phyloP scores from a whole-genome alignment of 1,140 invertebrate genomes.

The Babylonia areolata region DNA sequence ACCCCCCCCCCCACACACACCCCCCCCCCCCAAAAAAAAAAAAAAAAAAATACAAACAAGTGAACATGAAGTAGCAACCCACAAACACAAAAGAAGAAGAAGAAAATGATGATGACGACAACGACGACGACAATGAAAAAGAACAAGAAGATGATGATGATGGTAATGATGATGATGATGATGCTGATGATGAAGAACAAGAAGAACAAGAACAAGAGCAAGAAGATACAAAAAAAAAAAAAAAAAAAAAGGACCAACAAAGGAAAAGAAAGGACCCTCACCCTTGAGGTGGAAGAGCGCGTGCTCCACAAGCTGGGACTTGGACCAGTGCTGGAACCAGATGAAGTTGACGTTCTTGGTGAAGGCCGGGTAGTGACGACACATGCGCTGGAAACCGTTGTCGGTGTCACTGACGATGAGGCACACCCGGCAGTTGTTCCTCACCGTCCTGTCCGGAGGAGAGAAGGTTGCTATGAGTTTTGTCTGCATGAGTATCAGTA shows the following conservation, averaged over 20 bases:
- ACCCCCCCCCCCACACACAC: no score
- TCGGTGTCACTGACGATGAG: constrained; percentile 67
- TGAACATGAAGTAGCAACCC: no score
- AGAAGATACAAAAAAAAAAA: neutral
- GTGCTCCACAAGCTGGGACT: constrained; percentile 71
- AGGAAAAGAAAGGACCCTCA: constrained; percentile 30
- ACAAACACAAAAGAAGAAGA: no score
- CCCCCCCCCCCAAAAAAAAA: no score
- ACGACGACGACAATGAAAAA: no score
- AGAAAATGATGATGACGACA: no score
- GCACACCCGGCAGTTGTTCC: constrained; percentile 73
- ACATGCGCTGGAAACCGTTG: constrained; percentile 70
- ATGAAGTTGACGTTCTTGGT: constrained; percentile 74
- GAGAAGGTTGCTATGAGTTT: constrained; percentile 7
- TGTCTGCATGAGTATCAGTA: no score
- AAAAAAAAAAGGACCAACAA: neutral
- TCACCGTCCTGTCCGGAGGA: constrained; percentile 73
- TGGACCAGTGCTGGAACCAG: constrained; percentile 75
- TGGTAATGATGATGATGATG: no score
- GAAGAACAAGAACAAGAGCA: neutral
- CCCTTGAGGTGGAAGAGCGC: constrained; percentile 71
- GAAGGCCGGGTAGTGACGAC: constrained; percentile 70
- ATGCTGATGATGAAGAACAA: neutral
- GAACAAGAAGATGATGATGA: no score
- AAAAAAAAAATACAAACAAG: no score